Conservation (phyloP, 2,797 vertebrate species). For the Cyprinella venusta region DNA sequence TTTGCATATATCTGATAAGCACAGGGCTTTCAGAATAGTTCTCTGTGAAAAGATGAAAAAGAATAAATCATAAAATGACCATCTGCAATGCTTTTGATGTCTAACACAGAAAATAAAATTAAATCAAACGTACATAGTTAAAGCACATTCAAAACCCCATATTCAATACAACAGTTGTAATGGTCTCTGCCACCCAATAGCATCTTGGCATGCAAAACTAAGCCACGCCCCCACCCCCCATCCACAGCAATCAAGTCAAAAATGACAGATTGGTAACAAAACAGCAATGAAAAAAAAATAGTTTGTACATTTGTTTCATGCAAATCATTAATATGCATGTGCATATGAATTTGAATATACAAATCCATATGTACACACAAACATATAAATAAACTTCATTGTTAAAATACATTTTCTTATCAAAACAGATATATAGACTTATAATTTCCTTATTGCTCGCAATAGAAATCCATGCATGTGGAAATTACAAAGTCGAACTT, state of each 20-base stretch:
- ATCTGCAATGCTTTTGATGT: constrained; percentile 59
- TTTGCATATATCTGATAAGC: constrained; percentile 84
- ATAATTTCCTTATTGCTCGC: constrained; percentile 78
- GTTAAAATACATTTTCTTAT: constrained; percentile 69
- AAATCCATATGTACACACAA: constrained; percentile 69
- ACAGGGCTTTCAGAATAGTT: constrained; percentile 79
- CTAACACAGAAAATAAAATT: constrained; percentile 65
- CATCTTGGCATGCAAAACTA: constrained; percentile 78
- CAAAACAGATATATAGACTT: constrained; percentile 68
- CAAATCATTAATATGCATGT: constrained; percentile 77
- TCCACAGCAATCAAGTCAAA: constrained; percentile 59
- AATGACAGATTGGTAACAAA: constrained; percentile 68
- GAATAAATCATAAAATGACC: constrained; percentile 65
- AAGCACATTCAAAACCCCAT: constrained; percentile 69
- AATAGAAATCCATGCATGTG: constrained; percentile 79
- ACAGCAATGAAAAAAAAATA: constrained; percentile 59
- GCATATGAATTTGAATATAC: constrained; percentile 69
- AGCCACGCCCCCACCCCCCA: constrained; percentile 66
- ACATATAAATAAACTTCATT: constrained; percentile 73
- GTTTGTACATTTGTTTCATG: constrained; percentile 72
- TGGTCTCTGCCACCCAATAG: constrained; percentile 74
- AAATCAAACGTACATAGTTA: constrained; percentile 65
- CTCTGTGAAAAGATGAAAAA: constrained; percentile 77
- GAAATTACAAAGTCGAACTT: constrained; percentile 73
- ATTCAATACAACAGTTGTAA: constrained; percentile 74